phyloP scores from a whole-genome alignment of 1,140 invertebrate species.

The Temnothorax nylanderi region DNA sequence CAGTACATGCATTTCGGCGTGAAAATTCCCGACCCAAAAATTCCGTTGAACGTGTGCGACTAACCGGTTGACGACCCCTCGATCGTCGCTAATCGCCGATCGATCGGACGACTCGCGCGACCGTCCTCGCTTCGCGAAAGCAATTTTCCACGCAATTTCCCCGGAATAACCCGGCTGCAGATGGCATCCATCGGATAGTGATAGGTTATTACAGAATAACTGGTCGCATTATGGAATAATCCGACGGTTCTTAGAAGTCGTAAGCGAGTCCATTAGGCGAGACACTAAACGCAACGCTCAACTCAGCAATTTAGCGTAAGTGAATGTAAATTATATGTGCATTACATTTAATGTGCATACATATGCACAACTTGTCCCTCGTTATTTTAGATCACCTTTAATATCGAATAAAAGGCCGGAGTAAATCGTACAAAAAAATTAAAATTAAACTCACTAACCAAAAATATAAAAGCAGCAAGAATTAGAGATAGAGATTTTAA shows the following conservation, averaged over 20 bases:
- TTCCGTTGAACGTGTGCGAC: neutral
- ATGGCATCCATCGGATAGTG: conserved; percentile 45
- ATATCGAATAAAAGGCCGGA: neutral
- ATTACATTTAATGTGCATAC: neutral
- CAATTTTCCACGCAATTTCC: conserved; percentile 59
- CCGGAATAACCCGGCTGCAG: conserved; percentile 37
- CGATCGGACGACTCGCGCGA: conserved; percentile 28
- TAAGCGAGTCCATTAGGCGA: conserved; percentile 37
- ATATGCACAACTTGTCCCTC: neutral
- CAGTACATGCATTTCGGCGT: neutral
- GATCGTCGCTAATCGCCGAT: conserved; percentile 45
- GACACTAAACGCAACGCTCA: conserved; percentile 25
- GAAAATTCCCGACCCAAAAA: conserved; percentile 36
- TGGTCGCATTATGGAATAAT: conserved; percentile 51
- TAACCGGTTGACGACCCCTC: conserved; percentile 26
- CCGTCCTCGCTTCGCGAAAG: conserved; percentile 1
- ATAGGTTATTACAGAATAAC: conserved; percentile 45
- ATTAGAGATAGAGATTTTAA: neutral
- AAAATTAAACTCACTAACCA: neutral
- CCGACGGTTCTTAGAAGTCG: conserved; percentile 33
- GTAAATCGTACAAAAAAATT: neutral
- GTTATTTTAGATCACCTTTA: neutral
- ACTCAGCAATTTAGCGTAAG: conserved; percentile 6
- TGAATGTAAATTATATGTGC: conserved; percentile 36
- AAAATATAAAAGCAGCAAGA: neutral